phyloP scores from a whole-genome alignment of 2,888 invertebrate species.

The Microctonus aethiopoides region DNA sequence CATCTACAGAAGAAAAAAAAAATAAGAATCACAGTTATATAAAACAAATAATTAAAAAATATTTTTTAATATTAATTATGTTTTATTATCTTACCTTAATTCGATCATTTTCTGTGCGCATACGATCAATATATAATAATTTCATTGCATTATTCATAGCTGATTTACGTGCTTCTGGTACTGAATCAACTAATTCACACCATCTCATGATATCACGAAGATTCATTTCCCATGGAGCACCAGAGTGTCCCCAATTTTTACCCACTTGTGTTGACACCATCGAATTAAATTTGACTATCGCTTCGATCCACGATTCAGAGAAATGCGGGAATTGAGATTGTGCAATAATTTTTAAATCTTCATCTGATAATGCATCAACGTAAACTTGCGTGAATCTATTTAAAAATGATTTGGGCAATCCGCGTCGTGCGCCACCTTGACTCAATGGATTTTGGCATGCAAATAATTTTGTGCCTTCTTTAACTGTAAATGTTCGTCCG shows the following conservation, averaged over 20 bases:
- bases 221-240: conserved; percentile 98
- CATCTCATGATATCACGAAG: conserved; percentile 93
- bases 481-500: conserved; percentile 82
- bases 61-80: neutral
- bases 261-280: conserved; percentile 75
- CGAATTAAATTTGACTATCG: conserved; percentile 85
- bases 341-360: conserved; percentile 71
- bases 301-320: conserved; percentile 63
- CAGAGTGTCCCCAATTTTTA: conserved; percentile 79
- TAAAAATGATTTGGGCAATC: conserved; percentile 95
- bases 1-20: conserved; percentile 50
- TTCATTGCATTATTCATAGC: conserved; percentile 74
- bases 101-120: conserved; percentile 84
- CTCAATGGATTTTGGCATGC: conserved; percentile 97
- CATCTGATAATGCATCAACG: conserved; percentile 68
- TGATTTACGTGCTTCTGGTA: neutral
- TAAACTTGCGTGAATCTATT: conserved; percentile 85
- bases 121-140: conserved; percentile 86
- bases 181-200: conserved; percentile 80
- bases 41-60: neutral
- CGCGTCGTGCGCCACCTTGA: conserved; percentile 96
- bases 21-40: neutral
- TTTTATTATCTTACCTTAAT: conserved; percentile 70
- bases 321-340: conserved; percentile 75
- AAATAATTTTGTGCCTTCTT: conserved; percentile 85